phyloP scores from a whole-genome alignment of 2,888 invertebrate species.

The Saturnia japonica region DNA sequence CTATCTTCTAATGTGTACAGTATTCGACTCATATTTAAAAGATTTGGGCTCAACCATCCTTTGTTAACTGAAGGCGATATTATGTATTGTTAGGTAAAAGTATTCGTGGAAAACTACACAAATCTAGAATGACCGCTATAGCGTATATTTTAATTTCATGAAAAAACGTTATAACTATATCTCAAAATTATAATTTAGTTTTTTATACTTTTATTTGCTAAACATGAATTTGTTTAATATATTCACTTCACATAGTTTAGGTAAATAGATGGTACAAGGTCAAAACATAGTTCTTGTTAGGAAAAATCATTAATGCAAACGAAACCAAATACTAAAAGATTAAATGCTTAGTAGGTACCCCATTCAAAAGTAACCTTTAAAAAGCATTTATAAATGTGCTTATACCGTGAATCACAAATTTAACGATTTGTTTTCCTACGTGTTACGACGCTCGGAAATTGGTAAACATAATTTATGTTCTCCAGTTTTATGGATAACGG shows the following conservation, averaged over 20 bases:
- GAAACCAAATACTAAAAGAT: background rate
- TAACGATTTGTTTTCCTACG: conserved; percentile 39
- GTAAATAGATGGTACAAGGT: background rate
- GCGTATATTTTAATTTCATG: no score
- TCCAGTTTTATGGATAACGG: conserved; percentile 32
- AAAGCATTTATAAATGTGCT: background rate
- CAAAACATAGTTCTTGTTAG: background rate
- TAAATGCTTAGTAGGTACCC: background rate
- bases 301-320: background rate
- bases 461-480: conserved; percentile 35
- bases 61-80: background rate
- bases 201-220: no score
- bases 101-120: no score
- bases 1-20: background rate
- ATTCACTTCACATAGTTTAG: background rate
- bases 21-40: background rate
- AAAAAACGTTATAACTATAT: no score
- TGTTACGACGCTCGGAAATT: conserved; percentile 34
- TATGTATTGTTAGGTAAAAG: background rate
- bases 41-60: background rate
- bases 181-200: no score
- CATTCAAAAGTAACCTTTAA: background rate
- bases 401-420: conserved; percentile 32
- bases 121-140: no score
- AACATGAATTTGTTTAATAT: background rate